These are phyloP conservation scores for Bufotes viridis DNA, from an alignment of 2,797 vertebrate genomes.

Conservation along the genomic window DNA sequence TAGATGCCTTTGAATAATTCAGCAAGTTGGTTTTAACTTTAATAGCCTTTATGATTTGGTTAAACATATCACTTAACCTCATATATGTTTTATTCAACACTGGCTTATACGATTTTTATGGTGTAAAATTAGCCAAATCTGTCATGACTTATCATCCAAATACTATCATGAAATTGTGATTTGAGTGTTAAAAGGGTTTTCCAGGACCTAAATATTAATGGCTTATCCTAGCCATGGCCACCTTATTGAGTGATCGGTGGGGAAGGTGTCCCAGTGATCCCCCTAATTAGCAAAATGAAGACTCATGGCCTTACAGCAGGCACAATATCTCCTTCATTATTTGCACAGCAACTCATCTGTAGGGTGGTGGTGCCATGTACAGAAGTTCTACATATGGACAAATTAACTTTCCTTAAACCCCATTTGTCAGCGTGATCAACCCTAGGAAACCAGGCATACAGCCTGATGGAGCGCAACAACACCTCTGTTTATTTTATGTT, in stretches of 20 bases:
- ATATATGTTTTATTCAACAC: conserved; percentile 12
- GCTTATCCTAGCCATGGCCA: neutral
- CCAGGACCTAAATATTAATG: neutral
- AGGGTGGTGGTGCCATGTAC: too few species aligned
- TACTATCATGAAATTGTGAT: neutral
- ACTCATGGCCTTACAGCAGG: too few species aligned
- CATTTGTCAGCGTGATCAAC: too few species aligned
- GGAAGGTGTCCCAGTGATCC: neutral
- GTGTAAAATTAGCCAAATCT: neutral
- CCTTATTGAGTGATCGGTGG: too few species aligned
- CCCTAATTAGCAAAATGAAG: neutral
- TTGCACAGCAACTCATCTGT: too few species aligned
- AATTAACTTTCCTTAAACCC: too few species aligned
- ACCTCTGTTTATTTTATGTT: too few species aligned
- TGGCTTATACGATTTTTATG: neutral
- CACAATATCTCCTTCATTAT: too few species aligned
- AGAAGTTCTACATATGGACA: too few species aligned
- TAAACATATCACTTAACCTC: neutral
- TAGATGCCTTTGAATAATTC: neutral
- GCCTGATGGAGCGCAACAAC: too few species aligned
- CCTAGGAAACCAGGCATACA: too few species aligned
- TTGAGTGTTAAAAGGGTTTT: neutral
- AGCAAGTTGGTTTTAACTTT: neutral
- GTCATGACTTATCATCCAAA: neutral
- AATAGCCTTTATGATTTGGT: conserved; percentile 14